Conservation (phyloP, 2,888 invertebrate genomes). For the Craniophora ligustri region DNA sequence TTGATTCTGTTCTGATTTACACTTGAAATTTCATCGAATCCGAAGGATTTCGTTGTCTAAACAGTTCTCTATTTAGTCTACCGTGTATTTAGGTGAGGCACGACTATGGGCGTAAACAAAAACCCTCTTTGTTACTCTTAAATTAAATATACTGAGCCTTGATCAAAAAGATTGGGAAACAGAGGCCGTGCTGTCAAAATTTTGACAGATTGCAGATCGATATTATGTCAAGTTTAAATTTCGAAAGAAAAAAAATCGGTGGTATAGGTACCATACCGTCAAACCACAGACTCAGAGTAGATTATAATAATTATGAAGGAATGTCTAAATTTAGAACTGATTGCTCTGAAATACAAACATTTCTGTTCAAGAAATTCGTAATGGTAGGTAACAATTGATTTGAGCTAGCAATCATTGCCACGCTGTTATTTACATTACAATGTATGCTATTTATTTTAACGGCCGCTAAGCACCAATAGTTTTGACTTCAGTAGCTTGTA, state of each 20-base stretch:
- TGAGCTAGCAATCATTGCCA: conserved; percentile 5
- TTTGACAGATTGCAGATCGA: conserved; percentile 37
- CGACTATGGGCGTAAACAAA: conserved; percentile 34
- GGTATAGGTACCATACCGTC: too few species aligned
- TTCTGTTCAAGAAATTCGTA: conserved; percentile 30
- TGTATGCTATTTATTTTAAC: conserved; percentile 32
- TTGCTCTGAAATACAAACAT: conserved; percentile 42
- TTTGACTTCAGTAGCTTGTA: conserved; percentile 1
- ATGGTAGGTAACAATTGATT: conserved; percentile 29
- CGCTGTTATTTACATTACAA: conserved; percentile 8
- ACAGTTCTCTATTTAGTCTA: conserved; percentile 63
- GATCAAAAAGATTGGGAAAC: conserved; percentile 41
- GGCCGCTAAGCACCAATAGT: conserved; percentile 1
- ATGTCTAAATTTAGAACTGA: conserved; percentile 47
- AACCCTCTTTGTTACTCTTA: conserved; percentile 9
- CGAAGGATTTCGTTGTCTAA: conserved; percentile 71
- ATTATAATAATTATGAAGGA: conserved; percentile 22
- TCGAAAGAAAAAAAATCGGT: background rate
- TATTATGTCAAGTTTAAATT: conserved; percentile 10
- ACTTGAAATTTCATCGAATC: conserved; percentile 65
- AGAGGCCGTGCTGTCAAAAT: conserved; percentile 32
- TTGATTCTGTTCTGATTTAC: conserved; percentile 52
- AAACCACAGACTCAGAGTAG: conserved; percentile 22
- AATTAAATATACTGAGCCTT: conserved; percentile 7
- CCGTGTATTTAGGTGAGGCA: conserved; percentile 41